Percentiles rank a stretch among this genome's conserved stretches.
Conservation (phyloP, 2,888 invertebrate genomes). For the Amphiduros pacificus region DNA sequence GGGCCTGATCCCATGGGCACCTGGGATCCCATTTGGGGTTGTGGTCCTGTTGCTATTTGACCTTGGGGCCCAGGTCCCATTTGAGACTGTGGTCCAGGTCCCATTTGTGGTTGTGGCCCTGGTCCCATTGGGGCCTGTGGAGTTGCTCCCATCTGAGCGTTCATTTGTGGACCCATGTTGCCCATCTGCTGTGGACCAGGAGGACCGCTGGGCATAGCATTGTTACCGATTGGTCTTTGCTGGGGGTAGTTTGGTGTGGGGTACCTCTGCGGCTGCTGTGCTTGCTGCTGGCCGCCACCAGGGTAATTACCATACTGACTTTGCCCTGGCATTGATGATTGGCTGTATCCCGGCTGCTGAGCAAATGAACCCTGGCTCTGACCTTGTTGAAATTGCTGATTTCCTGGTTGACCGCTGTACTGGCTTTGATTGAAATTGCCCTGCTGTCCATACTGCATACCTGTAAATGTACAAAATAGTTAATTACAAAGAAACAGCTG, state of each 20-base stretch:
- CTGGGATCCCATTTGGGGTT: background rate
- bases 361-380: no score
- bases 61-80: background rate
- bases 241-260: background rate
- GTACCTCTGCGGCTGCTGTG: background rate
- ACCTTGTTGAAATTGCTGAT: no score
- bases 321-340: no score
- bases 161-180: no score
- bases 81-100: background rate
- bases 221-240: no score
- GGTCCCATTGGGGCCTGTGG: background rate
- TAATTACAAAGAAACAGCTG: background rate
- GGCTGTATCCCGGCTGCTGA: no score
- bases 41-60: background rate
- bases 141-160: background rate
- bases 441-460: background rate
- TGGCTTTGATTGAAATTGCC: background rate
- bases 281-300: no score
- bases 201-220: no score
- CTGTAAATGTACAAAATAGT: background rate
- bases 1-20: no score
- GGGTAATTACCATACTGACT: no score
- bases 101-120: background rate
- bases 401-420: background rate
- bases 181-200: no score